Evolutionary conservation across 2,113 vertebrate species (phyloP), one percentile per base, ranked within the genome.

Genomic region (Corydoras maculifer): DNA sequence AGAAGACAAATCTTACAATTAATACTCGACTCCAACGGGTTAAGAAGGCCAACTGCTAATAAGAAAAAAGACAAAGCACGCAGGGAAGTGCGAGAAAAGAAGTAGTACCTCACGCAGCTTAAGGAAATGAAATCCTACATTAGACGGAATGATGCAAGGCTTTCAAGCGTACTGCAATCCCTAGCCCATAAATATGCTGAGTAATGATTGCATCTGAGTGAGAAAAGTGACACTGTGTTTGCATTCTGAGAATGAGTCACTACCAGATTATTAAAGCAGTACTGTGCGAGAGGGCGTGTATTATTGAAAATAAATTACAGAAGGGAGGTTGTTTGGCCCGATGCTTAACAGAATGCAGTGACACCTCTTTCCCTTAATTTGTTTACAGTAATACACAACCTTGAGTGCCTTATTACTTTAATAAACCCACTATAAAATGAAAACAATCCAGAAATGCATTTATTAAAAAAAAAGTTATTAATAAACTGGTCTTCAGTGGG

Each of bases 101-200:
- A 71, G 73, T 65, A 73, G 77, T 69, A 72, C 65, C 32, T 54
- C 70, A 71, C 73, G 87, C 84, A 87, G 85, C 81, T 75, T 83
- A 77, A 69, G 75, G 74, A 83, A 86, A 84, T 84, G 85, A 18
- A 85, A 86, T 85, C 35, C 85, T 86, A 87, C 86, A 90, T 86
- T 89, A 88, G 83, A 84, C 83, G 85, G 80, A 82, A 86, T 75
- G 3, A 70, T 54, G 35, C 35, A 43, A 43, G 35, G 4, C 35
- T 43, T 80, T 81, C 83, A 82, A 18, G 57, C 84, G 84, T 70
- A 82, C 80, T 74, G 73, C 73, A 70, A 77, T 43, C 35, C 75
- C 85, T 81, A 88, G 86, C 85, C 86, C 74, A 75, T 87, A 86
- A 89, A 87, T 91, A 89, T 84, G 78, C 77, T 8, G 7, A 43